phyloP scores from a whole-genome alignment of 1,140 invertebrate genomes.

The Hetaerina americana region DNA sequence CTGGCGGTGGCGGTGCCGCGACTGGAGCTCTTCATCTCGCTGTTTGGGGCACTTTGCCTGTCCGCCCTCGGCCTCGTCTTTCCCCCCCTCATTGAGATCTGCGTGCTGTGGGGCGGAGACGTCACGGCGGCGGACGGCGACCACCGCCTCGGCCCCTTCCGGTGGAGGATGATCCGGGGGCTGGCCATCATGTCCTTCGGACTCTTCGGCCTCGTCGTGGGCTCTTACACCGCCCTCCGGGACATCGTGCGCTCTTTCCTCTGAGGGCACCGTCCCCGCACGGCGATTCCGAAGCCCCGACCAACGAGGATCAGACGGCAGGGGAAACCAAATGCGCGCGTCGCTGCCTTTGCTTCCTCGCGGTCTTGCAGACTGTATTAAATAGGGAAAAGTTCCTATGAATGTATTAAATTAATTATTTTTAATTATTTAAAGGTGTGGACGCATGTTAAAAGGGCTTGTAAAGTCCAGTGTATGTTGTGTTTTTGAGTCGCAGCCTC shows the following conservation, averaged over 20 bases:
- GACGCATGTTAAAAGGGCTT: too few species aligned
- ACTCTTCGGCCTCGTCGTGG: background rate
- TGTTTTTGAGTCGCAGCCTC: too few species aligned
- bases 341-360: too few species aligned
- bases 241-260: background rate
- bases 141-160: background rate
- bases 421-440: too few species aligned
- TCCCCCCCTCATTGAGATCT: conserved; percentile 66
- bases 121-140: background rate
- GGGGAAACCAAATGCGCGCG: too few species aligned
- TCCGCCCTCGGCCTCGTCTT: conserved; percentile 70
- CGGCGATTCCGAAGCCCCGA: too few species aligned
- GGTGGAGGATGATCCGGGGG: background rate
- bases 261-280: too few species aligned
- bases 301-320: too few species aligned
- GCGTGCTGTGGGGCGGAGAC: conserved; percentile 39
- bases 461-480: too few species aligned
- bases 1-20: conserved; percentile 59
- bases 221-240: background rate
- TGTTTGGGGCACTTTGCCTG: conserved; percentile 69
- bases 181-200: background rate
- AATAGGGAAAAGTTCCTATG: too few species aligned
- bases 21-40: conserved; percentile 68
- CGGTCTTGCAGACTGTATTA: too few species aligned
- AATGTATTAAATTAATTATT: too few species aligned